These are phyloP conservation scores for Tetrax tetrax DNA, from an alignment of 2,113 vertebrate species.

Conservation along the genomic window DNA sequence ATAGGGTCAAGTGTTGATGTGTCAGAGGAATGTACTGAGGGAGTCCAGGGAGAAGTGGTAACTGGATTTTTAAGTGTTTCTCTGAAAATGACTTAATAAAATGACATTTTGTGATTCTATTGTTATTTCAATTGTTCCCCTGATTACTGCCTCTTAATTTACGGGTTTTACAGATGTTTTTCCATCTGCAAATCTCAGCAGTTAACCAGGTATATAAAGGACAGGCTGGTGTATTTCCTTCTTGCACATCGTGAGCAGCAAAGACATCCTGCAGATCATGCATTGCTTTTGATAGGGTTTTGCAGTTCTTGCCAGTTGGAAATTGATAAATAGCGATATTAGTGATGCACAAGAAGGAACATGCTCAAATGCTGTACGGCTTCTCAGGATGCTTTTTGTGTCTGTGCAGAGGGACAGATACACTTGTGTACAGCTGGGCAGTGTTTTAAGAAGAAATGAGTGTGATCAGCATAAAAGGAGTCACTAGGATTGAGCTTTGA, in stretches of 20 bases:
- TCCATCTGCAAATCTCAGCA: background rate
- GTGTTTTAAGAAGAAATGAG: background rate
- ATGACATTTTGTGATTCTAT: background rate
- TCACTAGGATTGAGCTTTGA: background rate
- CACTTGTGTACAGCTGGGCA: background rate
- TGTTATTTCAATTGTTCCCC: background rate
- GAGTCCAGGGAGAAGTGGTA: background rate
- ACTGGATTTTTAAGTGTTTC: background rate
- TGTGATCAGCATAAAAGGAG: background rate
- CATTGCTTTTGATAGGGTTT: background rate
- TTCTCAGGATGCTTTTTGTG: background rate
- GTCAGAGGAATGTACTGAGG: background rate
- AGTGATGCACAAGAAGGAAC: background rate
- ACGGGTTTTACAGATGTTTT: background rate
- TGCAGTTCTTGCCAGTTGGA: background rate
- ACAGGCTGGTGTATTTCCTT: background rate
- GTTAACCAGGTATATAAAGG: background rate
- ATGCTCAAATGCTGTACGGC: accelerated
- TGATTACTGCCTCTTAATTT: background rate
- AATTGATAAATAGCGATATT: background rate
- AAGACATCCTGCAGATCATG: background rate
- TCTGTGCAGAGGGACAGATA: background rate
- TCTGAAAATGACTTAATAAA: background rate
- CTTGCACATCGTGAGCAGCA: accelerated
- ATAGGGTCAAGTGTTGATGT: slow-evolving; percentile 5